These are phyloP conservation scores for Marmota flaviventris DNA, from an alignment of 2,113 vertebrate genomes.

Conservation along the genomic window DNA sequence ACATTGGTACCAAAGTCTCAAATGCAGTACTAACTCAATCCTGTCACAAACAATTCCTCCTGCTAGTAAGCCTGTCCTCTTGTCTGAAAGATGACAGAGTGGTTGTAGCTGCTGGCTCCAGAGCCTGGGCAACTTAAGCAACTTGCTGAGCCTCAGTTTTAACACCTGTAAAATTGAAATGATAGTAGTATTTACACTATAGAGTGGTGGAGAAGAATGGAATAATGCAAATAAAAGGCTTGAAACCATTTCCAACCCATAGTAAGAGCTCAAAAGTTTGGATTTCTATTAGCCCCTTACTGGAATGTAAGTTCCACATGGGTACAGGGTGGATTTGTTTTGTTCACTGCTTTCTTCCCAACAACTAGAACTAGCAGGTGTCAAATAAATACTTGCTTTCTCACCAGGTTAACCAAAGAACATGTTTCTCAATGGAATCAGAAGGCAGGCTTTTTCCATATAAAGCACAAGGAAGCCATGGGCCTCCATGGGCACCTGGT, in stretches of 20 bases:
- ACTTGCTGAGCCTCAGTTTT: background rate
- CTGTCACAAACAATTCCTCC: background rate
- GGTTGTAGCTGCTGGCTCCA: background rate
- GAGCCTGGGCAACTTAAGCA: background rate
- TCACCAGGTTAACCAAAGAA: background rate
- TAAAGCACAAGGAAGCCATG: background rate
- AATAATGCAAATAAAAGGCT: background rate
- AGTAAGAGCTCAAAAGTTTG: background rate
- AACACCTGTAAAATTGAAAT: constrained; percentile 22
- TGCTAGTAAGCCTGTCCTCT: background rate
- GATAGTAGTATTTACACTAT: background rate
- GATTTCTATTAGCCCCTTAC: background rate
- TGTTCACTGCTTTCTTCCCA: background rate
- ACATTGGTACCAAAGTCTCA: background rate
- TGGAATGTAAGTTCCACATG: background rate
- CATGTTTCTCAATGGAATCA: background rate
- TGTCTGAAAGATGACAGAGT: background rate
- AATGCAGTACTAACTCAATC: fast-evolving
- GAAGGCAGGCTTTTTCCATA: background rate
- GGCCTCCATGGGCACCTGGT: background rate
- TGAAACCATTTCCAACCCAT: background rate
- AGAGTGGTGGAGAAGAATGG: background rate
- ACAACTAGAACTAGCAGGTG: background rate
- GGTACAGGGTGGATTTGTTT: background rate
- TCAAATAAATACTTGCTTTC: background rate